Evolutionary conservation across 2,888 invertebrate genomes (phyloP).

Genomic region (Rhyacophila evoluta): DNA sequence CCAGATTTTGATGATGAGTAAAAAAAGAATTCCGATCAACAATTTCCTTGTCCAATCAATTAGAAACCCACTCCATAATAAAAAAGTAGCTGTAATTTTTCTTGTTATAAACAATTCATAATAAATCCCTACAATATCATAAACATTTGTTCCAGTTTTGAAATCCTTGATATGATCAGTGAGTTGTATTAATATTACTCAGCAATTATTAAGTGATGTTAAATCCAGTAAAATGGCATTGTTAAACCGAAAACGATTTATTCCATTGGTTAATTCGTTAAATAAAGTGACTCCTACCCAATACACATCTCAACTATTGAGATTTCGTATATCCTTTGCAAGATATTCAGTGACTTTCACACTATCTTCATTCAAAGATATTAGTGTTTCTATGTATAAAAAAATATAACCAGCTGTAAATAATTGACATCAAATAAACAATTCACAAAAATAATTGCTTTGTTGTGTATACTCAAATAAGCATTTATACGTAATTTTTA

Average conservation of each 20-base stretch:
- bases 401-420: background rate
- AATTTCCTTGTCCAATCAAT: background rate
- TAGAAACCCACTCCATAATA: background rate
- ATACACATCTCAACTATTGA: slow-evolving; percentile 15
- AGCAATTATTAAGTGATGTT: background rate
- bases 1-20: slow-evolving; percentile 27
- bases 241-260: background rate
- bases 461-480: no score
- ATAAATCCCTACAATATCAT: background rate
- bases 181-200: slow-evolving; percentile 9
- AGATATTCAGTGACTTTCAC: slow-evolving; percentile 43
- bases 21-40: slow-evolving; percentile 26
- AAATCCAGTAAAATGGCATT: background rate
- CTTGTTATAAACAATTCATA: background rate
- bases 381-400: background rate
- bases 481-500: no score
- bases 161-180: background rate
- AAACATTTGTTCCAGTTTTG: slow-evolving; percentile 19
- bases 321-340: slow-evolving; percentile 18
- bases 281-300: background rate
- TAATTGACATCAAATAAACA: no score
- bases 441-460: no score
- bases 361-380: slow-evolving; percentile 27
- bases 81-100: background rate
- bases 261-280: background rate